A percentile compares a stretch with the other conserved stretches of the same genome.
Evolutionary conservation across 2,797 vertebrate species (phyloP).

Genomic region (Bucorvus abyssinicus): DNA sequence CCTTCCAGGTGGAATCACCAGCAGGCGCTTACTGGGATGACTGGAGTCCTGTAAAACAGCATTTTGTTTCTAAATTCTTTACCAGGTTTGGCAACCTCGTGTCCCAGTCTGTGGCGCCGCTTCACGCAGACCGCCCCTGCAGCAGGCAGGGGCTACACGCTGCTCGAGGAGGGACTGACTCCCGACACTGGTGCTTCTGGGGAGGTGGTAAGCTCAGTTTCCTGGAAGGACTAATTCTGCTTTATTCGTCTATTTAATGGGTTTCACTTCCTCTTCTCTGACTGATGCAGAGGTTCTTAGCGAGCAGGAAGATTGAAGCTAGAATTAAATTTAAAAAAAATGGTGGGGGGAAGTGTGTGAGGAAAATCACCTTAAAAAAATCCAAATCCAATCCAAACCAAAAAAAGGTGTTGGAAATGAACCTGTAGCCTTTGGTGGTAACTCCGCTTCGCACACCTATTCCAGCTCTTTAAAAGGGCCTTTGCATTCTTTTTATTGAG

Average conservation of each 20-base stretch:
- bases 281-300: not conserved
- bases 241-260: not conserved
- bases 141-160: rapidly evolving
- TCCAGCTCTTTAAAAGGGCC: not conserved
- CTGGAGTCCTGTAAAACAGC: not conserved
- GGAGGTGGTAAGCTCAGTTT: not conserved
- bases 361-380: not conserved
- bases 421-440: not conserved
- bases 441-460: not conserved
- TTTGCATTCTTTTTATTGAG: not conserved
- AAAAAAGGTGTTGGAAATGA: not conserved
- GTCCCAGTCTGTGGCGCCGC: rapidly evolving
- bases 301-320: not conserved
- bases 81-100: not conserved
- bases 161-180: not conserved
- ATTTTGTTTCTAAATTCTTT: not conserved
- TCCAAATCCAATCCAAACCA: not conserved
- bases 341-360: rapidly evolving
- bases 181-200: rapidly evolving
- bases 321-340: not conserved
- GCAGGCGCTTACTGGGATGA: not conserved
- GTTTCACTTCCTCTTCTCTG: not conserved
- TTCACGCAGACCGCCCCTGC: not conserved
- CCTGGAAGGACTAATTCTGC: not conserved
- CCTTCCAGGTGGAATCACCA: not conserved